Conservation (phyloP, 2,797 vertebrate genomes). For the Phaenicophaeus curvirostris region DNA sequence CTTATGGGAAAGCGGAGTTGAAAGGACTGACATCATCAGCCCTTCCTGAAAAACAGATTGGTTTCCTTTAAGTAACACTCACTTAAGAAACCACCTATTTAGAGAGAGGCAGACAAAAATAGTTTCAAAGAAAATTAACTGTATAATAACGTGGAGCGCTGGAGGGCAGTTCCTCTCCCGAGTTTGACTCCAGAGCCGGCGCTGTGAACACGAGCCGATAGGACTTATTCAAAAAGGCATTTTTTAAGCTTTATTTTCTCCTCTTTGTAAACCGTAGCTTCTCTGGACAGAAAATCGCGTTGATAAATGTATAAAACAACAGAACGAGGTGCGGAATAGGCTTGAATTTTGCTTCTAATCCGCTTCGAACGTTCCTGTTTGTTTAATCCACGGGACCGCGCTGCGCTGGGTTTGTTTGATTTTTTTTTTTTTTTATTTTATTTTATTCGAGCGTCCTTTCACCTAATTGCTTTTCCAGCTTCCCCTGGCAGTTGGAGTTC, state of each 20-base stretch:
- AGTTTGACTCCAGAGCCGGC: background rate
- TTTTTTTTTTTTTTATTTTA: background rate
- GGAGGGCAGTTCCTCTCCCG: constrained; percentile 8
- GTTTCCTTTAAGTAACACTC: constrained; percentile 74
- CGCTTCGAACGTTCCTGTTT: rapidly evolving
- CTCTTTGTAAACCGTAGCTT: background rate
- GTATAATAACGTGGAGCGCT: constrained; percentile 2
- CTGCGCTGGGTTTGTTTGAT: too few species aligned
- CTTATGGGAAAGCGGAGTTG: constrained; percentile 69
- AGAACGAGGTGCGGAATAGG: background rate
- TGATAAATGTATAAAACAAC: rapidly evolving
- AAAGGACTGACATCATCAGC: constrained; percentile 60
- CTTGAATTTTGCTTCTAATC: background rate
- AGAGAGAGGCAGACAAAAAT: constrained; percentile 54
- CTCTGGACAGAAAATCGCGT: background rate
- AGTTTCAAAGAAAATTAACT: constrained; percentile 52
- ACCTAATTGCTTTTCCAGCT: rapidly evolving
- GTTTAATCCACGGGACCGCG: background rate
- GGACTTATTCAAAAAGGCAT: background rate
- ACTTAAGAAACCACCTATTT: constrained; percentile 69
- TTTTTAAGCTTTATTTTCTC: background rate
- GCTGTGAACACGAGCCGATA: background rate
- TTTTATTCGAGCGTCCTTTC: background rate
- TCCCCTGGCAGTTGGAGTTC: rapidly evolving
- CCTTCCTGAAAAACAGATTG: constrained; percentile 70